A percentile compares a stretch with the other conserved stretches of the same genome.
Conservation (phyloP, 2,888 invertebrate species). For the Subacronicta megacephala region DNA sequence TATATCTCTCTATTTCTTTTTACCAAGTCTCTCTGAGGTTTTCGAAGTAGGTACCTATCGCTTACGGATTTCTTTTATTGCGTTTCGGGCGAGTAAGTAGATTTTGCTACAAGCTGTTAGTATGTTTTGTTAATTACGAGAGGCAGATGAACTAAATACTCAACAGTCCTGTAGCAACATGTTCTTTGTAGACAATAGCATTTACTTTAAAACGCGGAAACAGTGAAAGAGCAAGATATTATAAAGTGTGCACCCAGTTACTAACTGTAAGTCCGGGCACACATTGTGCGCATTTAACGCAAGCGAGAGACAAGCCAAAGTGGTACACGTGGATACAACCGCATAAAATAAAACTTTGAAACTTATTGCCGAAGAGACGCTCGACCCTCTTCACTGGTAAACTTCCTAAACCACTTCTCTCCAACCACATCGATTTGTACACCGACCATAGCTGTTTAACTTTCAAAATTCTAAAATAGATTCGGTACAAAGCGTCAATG, state of each 20-base stretch:
- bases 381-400: slow-evolving; percentile 45
- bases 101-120: neutral
- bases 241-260: slow-evolving; percentile 37
- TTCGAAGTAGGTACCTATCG: neutral
- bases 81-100: slow-evolving; percentile 3
- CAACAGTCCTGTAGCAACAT: slow-evolving; percentile 23
- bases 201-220: slow-evolving; percentile 45
- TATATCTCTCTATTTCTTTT: slow-evolving; percentile 13
- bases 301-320: slow-evolving; percentile 59
- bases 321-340: slow-evolving; percentile 64
- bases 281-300: slow-evolving; percentile 61
- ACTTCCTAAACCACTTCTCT: slow-evolving; percentile 47
- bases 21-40: slow-evolving; percentile 6
- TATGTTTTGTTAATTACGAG: slow-evolving; percentile 7
- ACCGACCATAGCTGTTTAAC: slow-evolving; percentile 22
- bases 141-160: slow-evolving; percentile 24
- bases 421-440: slow-evolving; percentile 14
- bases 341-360: slow-evolving; percentile 72
- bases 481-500: slow-evolving; percentile 33
- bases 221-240: slow-evolving; percentile 35
- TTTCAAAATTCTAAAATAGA: neutral
- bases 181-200: slow-evolving; percentile 29
- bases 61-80: slow-evolving; percentile 3
- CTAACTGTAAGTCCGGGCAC: slow-evolving; percentile 44
- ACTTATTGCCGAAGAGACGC: slow-evolving; percentile 70